Evolutionary conservation across 2,113 vertebrate genomes (phyloP).

Genomic region (Cisticola juncidis): DNA sequence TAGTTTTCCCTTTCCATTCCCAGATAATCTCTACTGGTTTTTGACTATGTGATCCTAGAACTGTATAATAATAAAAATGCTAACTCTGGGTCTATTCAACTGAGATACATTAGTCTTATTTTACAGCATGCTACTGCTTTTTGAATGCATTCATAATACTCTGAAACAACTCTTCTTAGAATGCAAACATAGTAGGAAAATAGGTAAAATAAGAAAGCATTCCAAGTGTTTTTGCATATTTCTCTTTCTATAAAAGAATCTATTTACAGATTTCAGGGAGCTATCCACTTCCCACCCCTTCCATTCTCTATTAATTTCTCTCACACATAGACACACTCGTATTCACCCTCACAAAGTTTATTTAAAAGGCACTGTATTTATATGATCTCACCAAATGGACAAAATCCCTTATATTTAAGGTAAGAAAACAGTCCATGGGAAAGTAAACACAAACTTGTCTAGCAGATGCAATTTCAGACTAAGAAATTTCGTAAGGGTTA

Average conservation of each 20-base stretch:
- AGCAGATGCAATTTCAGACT: not conserved
- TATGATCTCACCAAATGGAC: not conserved
- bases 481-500: not conserved
- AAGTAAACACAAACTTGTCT: not conserved
- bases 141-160: not conserved
- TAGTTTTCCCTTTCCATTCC: not conserved
- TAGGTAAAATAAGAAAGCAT: not conserved
- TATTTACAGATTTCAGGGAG: not conserved
- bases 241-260: not conserved
- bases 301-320: not conserved
- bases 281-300: not conserved
- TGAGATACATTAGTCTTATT: not conserved
- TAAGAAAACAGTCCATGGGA: not conserved
- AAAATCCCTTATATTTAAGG: not conserved
- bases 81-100: not conserved
- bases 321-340: rapidly evolving
- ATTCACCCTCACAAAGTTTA: not conserved
- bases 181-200: not conserved
- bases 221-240: not conserved
- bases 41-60: not conserved
- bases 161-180: not conserved
- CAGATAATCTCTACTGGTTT: not conserved
- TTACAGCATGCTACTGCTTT: not conserved
- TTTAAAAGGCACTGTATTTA: not conserved
- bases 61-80: not conserved